phyloP scores from a whole-genome alignment of 2,888 invertebrate genomes.

The Oscheius sp. region DNA sequence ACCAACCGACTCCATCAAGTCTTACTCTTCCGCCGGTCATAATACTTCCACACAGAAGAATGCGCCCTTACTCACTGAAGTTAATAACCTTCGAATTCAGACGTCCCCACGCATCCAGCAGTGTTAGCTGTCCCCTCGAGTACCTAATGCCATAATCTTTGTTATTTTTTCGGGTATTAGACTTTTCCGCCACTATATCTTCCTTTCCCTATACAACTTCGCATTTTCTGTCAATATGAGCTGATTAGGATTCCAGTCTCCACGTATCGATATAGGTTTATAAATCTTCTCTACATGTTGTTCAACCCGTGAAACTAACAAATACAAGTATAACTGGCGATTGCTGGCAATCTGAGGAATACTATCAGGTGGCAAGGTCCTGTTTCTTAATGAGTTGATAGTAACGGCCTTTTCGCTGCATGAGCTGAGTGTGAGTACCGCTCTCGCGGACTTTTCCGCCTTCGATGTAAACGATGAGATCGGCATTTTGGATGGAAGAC shows the following conservation, averaged over 20 bases:
- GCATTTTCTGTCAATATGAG: not conserved
- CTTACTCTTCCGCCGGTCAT: not conserved
- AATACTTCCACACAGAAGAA: not conserved
- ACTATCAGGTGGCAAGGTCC: slow-evolving; percentile 39
- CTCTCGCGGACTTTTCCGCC: slow-evolving; percentile 53
- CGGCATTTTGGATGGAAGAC: slow-evolving; percentile 61
- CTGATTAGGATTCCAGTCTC: no score
- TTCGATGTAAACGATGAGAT: slow-evolving; percentile 60
- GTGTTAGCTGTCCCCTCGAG: no score
- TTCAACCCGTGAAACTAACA: not conserved
- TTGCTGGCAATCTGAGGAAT: not conserved
- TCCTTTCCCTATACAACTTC: not conserved
- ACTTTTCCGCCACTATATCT: no score
- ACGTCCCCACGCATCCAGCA: not conserved
- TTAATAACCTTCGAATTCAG: not conserved
- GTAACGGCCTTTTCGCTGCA: slow-evolving; percentile 51
- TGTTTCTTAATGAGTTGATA: slow-evolving; percentile 50
- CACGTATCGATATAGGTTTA: not conserved
- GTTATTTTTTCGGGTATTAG: no score
- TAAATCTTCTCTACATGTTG: not conserved
- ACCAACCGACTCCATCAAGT: slow-evolving; percentile 3
- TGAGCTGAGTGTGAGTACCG: slow-evolving; percentile 55
- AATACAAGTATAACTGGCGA: not conserved
- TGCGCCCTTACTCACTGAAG: not conserved
- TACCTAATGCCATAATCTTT: no score